A percentile compares a stretch with the other conserved stretches of the same genome.
Evolutionary conservation across 1,140 invertebrate species (phyloP).

Genomic region (Drosophila kikkawai): DNA sequence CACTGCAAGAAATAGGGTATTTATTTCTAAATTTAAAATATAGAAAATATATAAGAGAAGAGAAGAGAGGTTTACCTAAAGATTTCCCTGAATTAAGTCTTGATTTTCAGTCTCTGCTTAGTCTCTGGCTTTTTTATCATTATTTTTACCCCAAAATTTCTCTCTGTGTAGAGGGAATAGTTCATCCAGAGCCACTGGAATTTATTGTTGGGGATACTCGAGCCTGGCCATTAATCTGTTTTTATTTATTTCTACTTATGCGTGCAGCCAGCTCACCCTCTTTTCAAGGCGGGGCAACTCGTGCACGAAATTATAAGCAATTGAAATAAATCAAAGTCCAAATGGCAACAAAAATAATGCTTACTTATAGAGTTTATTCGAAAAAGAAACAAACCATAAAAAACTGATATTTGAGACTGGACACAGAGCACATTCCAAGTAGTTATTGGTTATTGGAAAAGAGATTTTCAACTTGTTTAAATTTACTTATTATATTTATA

Average conservation of each 20-base stretch:
- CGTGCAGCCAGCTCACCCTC: slow-evolving; percentile 8
- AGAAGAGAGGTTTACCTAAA: not conserved
- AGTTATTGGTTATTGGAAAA: too few species aligned
- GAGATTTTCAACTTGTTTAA: too few species aligned
- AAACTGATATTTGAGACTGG: not conserved
- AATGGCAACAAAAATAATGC: slow-evolving; percentile 37
- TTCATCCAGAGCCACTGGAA: slow-evolving; percentile 38
- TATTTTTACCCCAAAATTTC: not conserved
- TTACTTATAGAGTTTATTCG: slow-evolving; percentile 1
- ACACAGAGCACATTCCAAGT: too few species aligned
- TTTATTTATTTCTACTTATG: slow-evolving; percentile 78
- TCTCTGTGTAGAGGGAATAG: slow-evolving; percentile 5
- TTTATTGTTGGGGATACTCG: slow-evolving; percentile 58
- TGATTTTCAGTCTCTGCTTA: not conserved
- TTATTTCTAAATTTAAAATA: not conserved
- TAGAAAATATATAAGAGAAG: not conserved
- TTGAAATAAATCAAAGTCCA: slow-evolving; percentile 80
- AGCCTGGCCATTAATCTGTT: slow-evolving; percentile 71
- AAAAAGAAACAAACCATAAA: slow-evolving; percentile 8
- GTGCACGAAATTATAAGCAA: slow-evolving; percentile 79
- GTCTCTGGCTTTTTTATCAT: not conserved
- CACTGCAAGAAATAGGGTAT: not conserved
- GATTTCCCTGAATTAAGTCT: too few species aligned
- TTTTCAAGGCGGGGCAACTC: slow-evolving; percentile 16
- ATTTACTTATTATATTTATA: too few species aligned